Evolutionary conservation across 2,888 invertebrate species (phyloP).

Genomic region (Teleogryllus oceanicus): DNA sequence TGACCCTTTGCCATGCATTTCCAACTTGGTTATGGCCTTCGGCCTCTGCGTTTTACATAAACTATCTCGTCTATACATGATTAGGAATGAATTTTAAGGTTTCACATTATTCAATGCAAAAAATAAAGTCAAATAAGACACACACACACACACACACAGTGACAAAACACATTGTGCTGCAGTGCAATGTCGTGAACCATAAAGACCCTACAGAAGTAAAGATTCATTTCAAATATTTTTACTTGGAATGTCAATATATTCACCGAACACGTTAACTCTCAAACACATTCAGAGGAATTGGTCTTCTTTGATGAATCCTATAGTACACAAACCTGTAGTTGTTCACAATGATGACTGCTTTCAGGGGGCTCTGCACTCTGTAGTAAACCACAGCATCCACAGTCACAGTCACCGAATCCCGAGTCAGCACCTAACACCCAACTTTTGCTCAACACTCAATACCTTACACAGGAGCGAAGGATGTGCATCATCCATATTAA

Average conservation of each 20-base stretch:
- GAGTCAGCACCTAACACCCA: conserved; percentile 69
- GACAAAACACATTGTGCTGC: too few species aligned
- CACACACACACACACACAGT: too few species aligned
- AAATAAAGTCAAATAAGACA: too few species aligned
- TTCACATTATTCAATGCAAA: too few species aligned
- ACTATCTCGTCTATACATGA: too few species aligned
- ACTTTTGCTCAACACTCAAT: not conserved
- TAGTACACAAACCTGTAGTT: conserved; percentile 63
- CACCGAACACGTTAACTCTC: not conserved
- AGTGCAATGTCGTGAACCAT: too few species aligned
- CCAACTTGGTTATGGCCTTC: too few species aligned
- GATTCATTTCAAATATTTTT: too few species aligned
- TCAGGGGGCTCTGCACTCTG: conserved; percentile 73
- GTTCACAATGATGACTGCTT: conserved; percentile 69
- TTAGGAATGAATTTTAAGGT: too few species aligned
- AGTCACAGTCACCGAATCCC: conserved; percentile 90
- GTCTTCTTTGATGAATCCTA: not conserved
- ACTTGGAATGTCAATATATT: not conserved
- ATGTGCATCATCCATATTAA: not conserved
- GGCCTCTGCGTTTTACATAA: too few species aligned
- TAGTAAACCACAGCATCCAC: conserved; percentile 89
- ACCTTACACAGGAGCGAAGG: not conserved
- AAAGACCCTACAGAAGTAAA: too few species aligned
- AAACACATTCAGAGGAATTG: conserved; percentile 1
- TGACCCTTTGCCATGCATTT: too few species aligned